Conservation (phyloP, 2,113 vertebrate genomes). For the Clarias batrachus region DNA sequence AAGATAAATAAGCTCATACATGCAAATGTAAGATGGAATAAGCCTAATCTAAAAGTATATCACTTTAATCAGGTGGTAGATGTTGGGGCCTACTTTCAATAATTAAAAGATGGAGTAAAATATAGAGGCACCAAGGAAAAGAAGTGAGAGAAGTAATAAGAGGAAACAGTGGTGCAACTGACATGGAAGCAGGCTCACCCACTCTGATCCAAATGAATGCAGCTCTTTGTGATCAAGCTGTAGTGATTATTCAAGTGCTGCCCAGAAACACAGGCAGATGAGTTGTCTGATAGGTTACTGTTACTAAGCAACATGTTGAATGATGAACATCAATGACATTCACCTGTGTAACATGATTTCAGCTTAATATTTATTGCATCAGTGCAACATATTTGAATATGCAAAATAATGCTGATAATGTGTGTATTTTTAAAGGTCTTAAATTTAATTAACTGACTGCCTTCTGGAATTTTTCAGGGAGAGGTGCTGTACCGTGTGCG, state of each 20-base stretch:
- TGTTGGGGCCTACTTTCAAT: not conserved
- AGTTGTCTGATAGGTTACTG: constrained; percentile 28
- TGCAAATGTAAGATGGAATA: too few species aligned
- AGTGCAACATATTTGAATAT: not conserved
- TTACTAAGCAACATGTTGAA: constrained; percentile 43
- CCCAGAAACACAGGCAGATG: constrained; percentile 11
- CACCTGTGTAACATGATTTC: not conserved
- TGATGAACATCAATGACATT: constrained; percentile 21
- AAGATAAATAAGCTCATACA: not conserved
- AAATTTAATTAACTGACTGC: not conserved
- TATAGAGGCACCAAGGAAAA: not conserved
- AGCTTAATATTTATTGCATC: constrained; percentile 8
- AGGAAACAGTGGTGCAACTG: constrained; percentile 13
- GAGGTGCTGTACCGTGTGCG: constrained; percentile 89
- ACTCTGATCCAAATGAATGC: constrained; percentile 27
- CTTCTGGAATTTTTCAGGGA: constrained; percentile 70
- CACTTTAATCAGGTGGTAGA: not conserved
- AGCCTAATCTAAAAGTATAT: not conserved
- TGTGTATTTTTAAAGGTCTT: not conserved
- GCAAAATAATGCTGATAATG: not conserved
- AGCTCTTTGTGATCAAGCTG: constrained; percentile 19
- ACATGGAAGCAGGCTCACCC: not conserved
- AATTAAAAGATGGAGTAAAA: not conserved
- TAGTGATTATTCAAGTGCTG: constrained; percentile 41
- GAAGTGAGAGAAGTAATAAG: not conserved